Evolutionary conservation across 2,888 invertebrate genomes (phyloP), one percentile per base, ranked within the genome.

Genomic region (Mesorhabditis sp.): DNA sequence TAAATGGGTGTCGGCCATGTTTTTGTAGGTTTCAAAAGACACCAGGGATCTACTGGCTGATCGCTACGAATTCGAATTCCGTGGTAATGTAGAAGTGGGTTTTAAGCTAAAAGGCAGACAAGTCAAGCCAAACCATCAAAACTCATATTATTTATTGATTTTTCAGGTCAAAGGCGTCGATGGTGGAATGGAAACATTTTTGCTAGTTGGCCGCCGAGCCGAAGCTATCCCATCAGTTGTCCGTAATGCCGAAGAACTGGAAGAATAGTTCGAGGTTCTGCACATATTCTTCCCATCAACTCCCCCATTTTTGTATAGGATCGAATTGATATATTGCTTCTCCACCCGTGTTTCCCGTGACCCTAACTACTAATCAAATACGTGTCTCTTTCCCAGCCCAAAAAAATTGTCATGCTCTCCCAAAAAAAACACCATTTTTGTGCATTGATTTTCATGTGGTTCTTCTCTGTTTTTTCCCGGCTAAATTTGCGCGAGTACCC

Each of bases 21-120:
- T 62, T 15, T 72, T 76, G 45, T 67, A 82, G 81, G 85, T 85
- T 6, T 82, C 84, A 0, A 77, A 84, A 43, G 75, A 82, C 66
- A 83, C 84, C 58, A 74, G 81, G 10, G 80, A 82, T 62, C 71
- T 83, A 65, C 88, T 97, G 50, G 89, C 90, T 50, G 89, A 90
- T 15, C 89, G 89, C 80, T 97, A 93, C 86, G 91, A 92, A 69
- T 94, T 96, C 86, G 93, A 94, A 84, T 92, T 91, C n/a, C 90
- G 96, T 4, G 96, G 95, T 43, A 91, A 92, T 83, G 93, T 96
- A 50, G 94, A 92, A 83, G 95, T 70, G 63, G 13, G 65, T 10
- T 41, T 5, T 43, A 41, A 10, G 28, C 28, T 28, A 28, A 28
- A 28, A 28, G 28, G 28, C 28, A 28, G 28, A 28, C 28, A 28